These are phyloP conservation scores for Galbula dea DNA, from an alignment of 2,113 vertebrate species.

Conservation along the genomic window DNA sequence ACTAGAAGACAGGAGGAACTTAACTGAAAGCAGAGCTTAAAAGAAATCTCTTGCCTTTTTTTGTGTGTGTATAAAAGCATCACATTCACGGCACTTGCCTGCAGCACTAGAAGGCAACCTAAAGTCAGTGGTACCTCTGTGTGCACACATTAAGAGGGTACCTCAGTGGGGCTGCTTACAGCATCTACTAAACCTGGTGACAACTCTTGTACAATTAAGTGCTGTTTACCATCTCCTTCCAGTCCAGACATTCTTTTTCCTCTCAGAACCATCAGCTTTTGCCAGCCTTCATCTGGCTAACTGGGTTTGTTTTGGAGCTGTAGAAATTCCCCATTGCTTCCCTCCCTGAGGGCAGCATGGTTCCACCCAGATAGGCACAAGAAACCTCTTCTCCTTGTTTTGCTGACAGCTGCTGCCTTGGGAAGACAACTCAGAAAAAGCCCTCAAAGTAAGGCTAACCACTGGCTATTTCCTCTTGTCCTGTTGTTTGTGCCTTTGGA, in stretches of 20 bases:
- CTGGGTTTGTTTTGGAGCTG: not conserved
- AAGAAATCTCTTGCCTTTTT: not conserved
- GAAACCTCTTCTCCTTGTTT: slow-evolving; percentile 39
- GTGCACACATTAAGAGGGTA: not conserved
- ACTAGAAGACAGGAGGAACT: not conserved
- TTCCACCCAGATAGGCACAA: slow-evolving; percentile 47
- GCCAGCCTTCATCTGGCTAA: not conserved
- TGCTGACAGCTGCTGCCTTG: slow-evolving; percentile 51
- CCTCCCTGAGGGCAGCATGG: not conserved
- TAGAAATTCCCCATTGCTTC: not conserved
- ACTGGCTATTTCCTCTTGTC: not conserved
- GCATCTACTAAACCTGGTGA: not conserved
- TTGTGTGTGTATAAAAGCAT: not conserved
- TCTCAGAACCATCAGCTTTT: slow-evolving; percentile 5
- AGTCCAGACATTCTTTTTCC: not conserved
- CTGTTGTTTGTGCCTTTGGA: too few relatives aligned
- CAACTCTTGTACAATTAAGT: not conserved
- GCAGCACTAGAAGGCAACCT: not conserved
- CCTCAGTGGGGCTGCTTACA: not conserved
- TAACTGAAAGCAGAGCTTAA: not conserved
- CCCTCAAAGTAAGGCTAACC: not conserved
- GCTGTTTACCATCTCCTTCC: not conserved
- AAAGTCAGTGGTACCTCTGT: not conserved
- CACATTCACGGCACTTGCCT: not conserved
- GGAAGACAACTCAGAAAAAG: slow-evolving; percentile 24